Evolutionary conservation across 2,797 vertebrate genomes (phyloP), one percentile per base, ranked within the genome.

Genomic region (Periparus ater): DNA sequence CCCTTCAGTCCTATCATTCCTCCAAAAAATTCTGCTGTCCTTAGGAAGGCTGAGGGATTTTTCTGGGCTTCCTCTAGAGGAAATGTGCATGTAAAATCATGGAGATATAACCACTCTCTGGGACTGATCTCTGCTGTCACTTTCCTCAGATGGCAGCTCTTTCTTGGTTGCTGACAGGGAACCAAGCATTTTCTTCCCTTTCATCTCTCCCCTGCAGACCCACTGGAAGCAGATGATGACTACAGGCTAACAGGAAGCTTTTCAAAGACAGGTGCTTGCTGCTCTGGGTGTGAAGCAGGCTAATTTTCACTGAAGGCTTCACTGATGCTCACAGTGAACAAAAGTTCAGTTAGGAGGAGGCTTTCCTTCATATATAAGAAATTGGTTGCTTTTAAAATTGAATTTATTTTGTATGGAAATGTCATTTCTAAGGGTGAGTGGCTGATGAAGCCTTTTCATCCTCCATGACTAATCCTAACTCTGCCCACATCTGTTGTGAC

Each of bases 401-500:
- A 54, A 68, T 85, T 72, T 85, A 65, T 80, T 94, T 91, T 92
- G 27, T 80, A 77, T 80, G 36, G 66, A 94, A 92, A 92, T 85
- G 82, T 78, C 44, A 57, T 88, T 96, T 89, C 79, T 84, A 62
- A 92, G 73, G 29, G 44, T 88, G 58, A 96, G 76, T 72, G 65
- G 65, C 81, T 96, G 84, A 89, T 3, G 9, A 88, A 92, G 36
- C 40, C 76, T 93, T 90, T 94, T 92, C 76, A 78, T 72, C 32
- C 54, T 73, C 58, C 9, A 3, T 96, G 93, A 93, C 89, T 97
- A 95, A 96, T 96, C 77, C 79, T 81, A 85, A 65, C 60, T 81
- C 88, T 93, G 91, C 89, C 95, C 71, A 76, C 76, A 78, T 88
- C 36, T 91, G 73, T 91, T 95, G 70, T 91, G 91, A 92, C 73